Evolutionary conservation across 2,113 vertebrate species (phyloP), one percentile per base, ranked within the genome.

Genomic region (Notothenia coriiceps): DNA sequence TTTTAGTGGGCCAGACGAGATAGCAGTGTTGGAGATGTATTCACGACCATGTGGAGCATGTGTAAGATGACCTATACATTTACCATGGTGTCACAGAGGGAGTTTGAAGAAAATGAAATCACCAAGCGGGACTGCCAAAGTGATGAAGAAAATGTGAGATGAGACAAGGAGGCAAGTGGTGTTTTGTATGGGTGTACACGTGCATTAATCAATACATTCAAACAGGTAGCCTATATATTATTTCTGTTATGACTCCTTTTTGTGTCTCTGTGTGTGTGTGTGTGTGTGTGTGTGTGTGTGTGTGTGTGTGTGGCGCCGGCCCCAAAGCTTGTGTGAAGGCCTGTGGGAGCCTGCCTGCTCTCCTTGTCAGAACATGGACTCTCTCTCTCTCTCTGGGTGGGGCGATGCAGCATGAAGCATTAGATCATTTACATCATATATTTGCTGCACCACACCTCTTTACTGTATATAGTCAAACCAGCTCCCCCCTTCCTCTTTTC

Each of bases 11-110:
- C 33, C 6, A 87, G 88, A 89, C 84, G 87, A 89, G 89, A 91
- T 92, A 89, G 79, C 66, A 66, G 72, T 74, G 81, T 68, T 70
- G 62, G 76, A 87, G 83, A 88, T 89, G 78, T 82, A 83, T 83
- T 88, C 82, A 63, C 66, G 44, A 77, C 89, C 89, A 93, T 74
- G 73, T 61, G 77, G 82, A 87, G 86, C 87, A 85, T 87, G 88
- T 90, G 87, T 71, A 74, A 90, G 77, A 85, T 87, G 88, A 91
- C 88, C 87, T 92, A 87, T 74, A 85, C 84, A 84, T 89, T 83
- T 80, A 87, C 85, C 49, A 50, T 82, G 82, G 83, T 88, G 82
- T 79, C 91, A 85, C 56, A 46, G 35, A 77, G 62, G 62, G 43
- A 59, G 54, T 75, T 84, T 69, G 68, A 80, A 67, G 49, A 40